Base-by-base conservation (phyloP, 2,888 invertebrate genomes). In the Formica aserva region DNA sequence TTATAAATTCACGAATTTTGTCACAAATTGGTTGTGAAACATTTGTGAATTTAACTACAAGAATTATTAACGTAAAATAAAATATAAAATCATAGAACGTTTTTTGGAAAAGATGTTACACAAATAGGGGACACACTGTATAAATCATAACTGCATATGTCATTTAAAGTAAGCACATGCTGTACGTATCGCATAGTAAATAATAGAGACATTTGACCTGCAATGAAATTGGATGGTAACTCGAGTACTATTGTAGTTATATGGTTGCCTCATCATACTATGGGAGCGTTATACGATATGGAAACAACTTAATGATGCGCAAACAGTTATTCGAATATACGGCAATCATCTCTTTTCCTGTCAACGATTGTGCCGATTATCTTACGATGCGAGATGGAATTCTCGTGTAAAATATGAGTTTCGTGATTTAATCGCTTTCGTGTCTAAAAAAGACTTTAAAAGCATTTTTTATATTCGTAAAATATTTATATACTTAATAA, bases 211-310 rank as follows among this genome's bases (percentile, higher is more conserved):
- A 85, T 87, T 89, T 84, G 84, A 87, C 76, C 83, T 77, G 57
- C 62, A 60, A 84, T 89, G 86, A 90, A 90, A 90, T 90, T 87
- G 88, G 81, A 85, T 65, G 85, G 83, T 84, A 89, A 87, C 86
- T 85, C 84, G 85, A 86, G 85, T 84, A 84, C 63, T 13, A 26
- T 26, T 26, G 26, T 26, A 63, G 84, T 84, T 84, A 77, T 72
- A 82, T 74, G 48, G 65, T 48, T 63, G 63, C 35, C n/a, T 52
- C 75, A 67, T 63, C 74, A 62, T 82, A 62, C 83, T 63, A 52
- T 81, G 69, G 82, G 66, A 83, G 74, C 85, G 82, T 85, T 83
- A 82, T 41, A 69, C 66, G 48, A 77, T 84, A 85, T 89, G 78
- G 85, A 85, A 87, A 87, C 86, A 81, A 75, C 82, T 83, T 87